Evolutionary conservation across 2,888 invertebrate species (phyloP).

Genomic region (Papilio demoleus): DNA sequence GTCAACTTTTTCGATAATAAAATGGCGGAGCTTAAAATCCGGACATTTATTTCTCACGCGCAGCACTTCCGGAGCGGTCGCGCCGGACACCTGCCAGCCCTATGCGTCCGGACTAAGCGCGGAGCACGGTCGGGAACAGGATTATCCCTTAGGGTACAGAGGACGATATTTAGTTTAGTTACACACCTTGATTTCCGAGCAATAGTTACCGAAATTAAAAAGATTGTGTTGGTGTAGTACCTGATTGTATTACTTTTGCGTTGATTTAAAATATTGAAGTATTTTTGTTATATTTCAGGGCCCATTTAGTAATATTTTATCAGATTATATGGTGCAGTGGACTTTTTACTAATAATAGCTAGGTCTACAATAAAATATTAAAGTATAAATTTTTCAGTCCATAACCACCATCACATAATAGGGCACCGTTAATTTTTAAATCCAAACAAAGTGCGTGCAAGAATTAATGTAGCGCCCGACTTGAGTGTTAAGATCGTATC

Average conservation of each 20-base stretch:
- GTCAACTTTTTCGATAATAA: not conserved
- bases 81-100: conserved; percentile 42
- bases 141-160: conserved; percentile 62
- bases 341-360: too few species aligned
- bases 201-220: not conserved
- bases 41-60: conserved; percentile 32
- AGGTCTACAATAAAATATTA: too few species aligned
- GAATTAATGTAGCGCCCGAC: conserved; percentile 39
- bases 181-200: conserved; percentile 5
- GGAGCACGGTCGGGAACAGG: conserved; percentile 56
- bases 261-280: not conserved
- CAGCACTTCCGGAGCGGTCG: conserved; percentile 35
- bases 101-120: conserved; percentile 52
- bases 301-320: not conserved
- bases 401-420: too few species aligned
- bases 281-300: not conserved
- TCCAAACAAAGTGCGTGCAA: conserved; percentile 30
- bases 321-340: too few species aligned
- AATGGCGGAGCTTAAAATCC: conserved; percentile 1
- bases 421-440: conserved; percentile 8
- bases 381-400: too few species aligned
- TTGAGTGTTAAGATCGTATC: conserved; percentile 48
- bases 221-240: too few species aligned
- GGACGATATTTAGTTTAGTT: conserved; percentile 59
- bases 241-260: too few species aligned